Evolutionary conservation across 1,140 invertebrate genomes (phyloP), one percentile per base, ranked within the genome.

Genomic region (Pseudomyrmex dendroicus): DNA sequence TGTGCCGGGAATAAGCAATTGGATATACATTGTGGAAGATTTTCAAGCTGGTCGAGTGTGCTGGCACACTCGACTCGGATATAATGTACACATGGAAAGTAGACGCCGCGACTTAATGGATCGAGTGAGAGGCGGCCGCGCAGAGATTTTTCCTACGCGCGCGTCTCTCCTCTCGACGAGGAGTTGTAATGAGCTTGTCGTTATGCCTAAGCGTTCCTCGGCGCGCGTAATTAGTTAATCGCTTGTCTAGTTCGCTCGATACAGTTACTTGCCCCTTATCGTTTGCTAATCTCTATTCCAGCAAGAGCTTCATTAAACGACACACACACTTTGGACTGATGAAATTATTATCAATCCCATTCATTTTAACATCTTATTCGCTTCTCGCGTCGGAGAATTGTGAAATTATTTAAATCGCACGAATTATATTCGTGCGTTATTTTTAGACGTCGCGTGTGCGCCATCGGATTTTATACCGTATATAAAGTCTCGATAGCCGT

Each of bases 181-280:
- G 35, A 78, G 12, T 59, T 57, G 76, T 59, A 68, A 59, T 59
- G 63, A 78, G 76, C 20, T 78, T 59, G 54, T 70, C 44, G 64
- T 78, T 78, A 78, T 17, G 2, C 15, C 20, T 68, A 78, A 78
- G 52, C 73, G 57, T 52, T 76, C 48, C 61, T 44, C 44, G 13
- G 73, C 74, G 20, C 15, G 13, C 20, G 76, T 67, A 78, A 78
- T 78, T 70, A 78, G 64, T 78, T 70, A 61, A 78, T 70, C 64
- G 48, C 67, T 54, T 61, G 54, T 80, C 66, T 48, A 59, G 20
- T 80, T 46, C 50, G 9, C 17, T 77, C 54, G 5, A 44, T 48
- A 57, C 66, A 59, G 15, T 80, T 57, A 68, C 35, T 48, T 17
- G 35, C 22, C 20, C 54, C 35, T 57, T 57, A 74, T 63, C 57